Evolutionary conservation across 2,797 vertebrate genomes (phyloP).

Genomic region (Gouania willdenowi): DNA sequence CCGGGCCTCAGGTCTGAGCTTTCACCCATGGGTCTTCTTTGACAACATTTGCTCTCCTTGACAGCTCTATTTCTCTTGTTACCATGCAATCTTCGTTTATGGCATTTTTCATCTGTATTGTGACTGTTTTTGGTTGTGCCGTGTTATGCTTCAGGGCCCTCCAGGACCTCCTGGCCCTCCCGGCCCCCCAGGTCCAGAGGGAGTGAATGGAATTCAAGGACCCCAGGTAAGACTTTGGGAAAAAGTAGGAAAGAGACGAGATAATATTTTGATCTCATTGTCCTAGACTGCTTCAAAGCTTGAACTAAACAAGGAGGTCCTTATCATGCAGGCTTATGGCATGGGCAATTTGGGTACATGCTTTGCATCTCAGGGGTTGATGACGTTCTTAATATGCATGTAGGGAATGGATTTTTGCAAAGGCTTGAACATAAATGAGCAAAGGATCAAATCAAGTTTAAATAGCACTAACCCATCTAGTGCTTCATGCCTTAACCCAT

Average conservation of each 20-base stretch:
- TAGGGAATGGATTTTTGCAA: constrained; percentile 28
- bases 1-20: constrained; percentile 87
- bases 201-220: constrained; percentile 80
- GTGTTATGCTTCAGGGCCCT: constrained; percentile 80
- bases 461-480: constrained; percentile 42
- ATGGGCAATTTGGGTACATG: constrained; percentile 45
- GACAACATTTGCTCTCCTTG: constrained; percentile 28
- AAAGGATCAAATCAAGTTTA: constrained; percentile 1
- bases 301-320: constrained; percentile 42
- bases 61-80: constrained; percentile 26
- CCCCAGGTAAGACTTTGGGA: constrained; percentile 84
- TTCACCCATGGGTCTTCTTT: constrained; percentile 18
- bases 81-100: constrained; percentile 18
- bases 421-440: constrained; percentile 6
- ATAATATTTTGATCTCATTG: no score
- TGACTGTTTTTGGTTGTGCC: neutral
- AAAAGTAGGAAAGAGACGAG: neutral
- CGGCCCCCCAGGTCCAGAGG: constrained; percentile 85
- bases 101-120: neutral
- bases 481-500: constrained; percentile 54
- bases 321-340: constrained; percentile 36
- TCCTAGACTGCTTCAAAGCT: constrained; percentile 32
- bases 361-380: constrained; percentile 40
- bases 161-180: constrained; percentile 83
- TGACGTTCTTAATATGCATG: constrained; percentile 47